A percentile compares a stretch with the other conserved stretches of the same genome.
Evolutionary conservation across 92 coral and sea anemone species (phyloP).

Genomic region (Epizoanthus ramosus): DNA sequence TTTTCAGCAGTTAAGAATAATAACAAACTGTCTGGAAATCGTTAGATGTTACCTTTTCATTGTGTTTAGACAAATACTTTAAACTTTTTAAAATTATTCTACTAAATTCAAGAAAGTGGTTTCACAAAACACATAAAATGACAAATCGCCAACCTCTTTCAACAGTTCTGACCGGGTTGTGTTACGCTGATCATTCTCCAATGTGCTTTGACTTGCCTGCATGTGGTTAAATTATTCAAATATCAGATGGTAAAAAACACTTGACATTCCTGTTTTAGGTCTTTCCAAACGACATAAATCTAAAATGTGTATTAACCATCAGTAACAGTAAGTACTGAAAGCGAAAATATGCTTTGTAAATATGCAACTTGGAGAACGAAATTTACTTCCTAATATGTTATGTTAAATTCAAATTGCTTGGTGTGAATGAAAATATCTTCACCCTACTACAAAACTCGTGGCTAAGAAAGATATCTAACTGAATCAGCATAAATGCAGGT

Average conservation of each 20-base stretch:
- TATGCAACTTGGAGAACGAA: no score
- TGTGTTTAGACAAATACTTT: background rate
- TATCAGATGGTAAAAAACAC: background rate
- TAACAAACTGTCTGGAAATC: background rate
- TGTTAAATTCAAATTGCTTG: no score
- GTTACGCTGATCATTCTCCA: constrained; percentile 8
- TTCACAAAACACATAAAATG: background rate
- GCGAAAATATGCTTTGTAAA: no score
- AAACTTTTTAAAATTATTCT: background rate
- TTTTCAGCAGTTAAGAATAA: no score
- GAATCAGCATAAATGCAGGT: no score
- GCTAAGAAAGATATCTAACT: no score
- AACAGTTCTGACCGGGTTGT: constrained; percentile 12
- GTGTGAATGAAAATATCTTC: no score
- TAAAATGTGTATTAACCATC: no score
- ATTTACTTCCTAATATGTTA: no score
- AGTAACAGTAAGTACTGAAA: no score
- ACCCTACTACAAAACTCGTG: no score
- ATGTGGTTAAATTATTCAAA: background rate
- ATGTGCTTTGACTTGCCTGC: constrained; percentile 21
- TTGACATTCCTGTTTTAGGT: background rate
- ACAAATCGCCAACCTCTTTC: constrained; percentile 16
- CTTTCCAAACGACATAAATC: no score
- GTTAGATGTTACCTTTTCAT: background rate
- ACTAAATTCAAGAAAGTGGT: background rate